Evolutionary conservation across 2,113 vertebrate genomes (phyloP), one percentile per base, ranked within the genome.

Genomic region (Cephalopterus ornatus): DNA sequence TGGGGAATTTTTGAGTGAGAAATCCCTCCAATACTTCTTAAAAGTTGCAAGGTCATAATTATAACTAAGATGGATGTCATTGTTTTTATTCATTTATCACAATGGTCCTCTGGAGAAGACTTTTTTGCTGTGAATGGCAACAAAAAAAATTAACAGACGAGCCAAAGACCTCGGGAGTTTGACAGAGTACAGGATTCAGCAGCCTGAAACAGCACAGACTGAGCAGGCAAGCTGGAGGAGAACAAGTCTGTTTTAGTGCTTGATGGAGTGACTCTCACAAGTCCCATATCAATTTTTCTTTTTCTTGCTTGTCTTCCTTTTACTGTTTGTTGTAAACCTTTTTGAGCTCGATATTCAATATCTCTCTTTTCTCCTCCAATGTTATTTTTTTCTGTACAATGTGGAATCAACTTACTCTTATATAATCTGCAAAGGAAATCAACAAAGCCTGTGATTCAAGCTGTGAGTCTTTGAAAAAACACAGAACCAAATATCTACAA

Each of bases 31-130:
- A 71, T 33, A n/a, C 16, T 35, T 44, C 62, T 91, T 73, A 83
- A 77, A 95, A 95, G 71, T 92, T 91, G 61, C 88, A 97, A 97
- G 93, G 91, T 91, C 81, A 83, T 92, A 94, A 97, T 96, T 93
- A 88, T 74, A 91, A 79, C 80, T 87, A 88, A 96, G 92, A 96
- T 37, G 23, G 55, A 96, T 91, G 12, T n/a, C n/a, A 50, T 65
- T 67, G 46, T 23, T 94, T 89, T 63, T 71, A 85, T 92, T 88
- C 58, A 94, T 95, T 85, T 92, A 73, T 94, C 91, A 96, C 66
- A 58, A 22, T 9, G 41, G 27, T 28, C n/a, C 84, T 76, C 81
- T 49, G 50, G 37, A 97, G 87, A 67, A 92, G 77, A 73, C 37
- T 77, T 89, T 66, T 91, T 93, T 79, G 33, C n/a, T 82, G 37